These are phyloP conservation scores for Megatriorchis doriae DNA, from an alignment of 2,113 vertebrate species.

Conservation along the genomic window DNA sequence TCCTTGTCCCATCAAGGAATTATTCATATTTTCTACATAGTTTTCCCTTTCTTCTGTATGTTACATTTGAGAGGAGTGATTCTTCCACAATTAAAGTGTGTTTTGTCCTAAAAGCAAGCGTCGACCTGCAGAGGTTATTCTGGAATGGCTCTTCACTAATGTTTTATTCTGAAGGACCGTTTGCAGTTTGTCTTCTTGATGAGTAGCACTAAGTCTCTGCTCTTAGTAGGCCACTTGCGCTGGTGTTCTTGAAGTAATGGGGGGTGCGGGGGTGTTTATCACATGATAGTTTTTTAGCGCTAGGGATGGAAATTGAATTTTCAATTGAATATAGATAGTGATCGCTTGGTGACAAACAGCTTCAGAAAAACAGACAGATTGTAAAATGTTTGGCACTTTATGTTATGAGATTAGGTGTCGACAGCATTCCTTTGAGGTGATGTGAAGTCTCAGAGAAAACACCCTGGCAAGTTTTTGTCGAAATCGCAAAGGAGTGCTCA, in stretches of 20 bases:
- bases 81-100: neutral
- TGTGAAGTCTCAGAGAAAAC: neutral
- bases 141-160: neutral
- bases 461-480: neutral
- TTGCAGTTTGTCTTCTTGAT: neutral
- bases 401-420: neutral
- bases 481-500: neutral
- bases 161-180: neutral
- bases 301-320: neutral
- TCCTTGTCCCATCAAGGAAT: neutral
- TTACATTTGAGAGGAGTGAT: neutral
- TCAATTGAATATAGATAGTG: neutral
- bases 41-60: neutral
- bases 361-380: neutral
- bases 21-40: neutral
- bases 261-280: neutral
- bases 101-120: neutral
- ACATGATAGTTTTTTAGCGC: neutral
- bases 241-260: neutral
- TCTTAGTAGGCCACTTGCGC: accelerated
- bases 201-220: neutral
- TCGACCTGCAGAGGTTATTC: neutral
- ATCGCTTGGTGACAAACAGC: neutral
- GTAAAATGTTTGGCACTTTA: neutral
- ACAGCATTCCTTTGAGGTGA: neutral